phyloP scores from a whole-genome alignment of 2,888 invertebrate species.

The Eupithecia exiguata region DNA sequence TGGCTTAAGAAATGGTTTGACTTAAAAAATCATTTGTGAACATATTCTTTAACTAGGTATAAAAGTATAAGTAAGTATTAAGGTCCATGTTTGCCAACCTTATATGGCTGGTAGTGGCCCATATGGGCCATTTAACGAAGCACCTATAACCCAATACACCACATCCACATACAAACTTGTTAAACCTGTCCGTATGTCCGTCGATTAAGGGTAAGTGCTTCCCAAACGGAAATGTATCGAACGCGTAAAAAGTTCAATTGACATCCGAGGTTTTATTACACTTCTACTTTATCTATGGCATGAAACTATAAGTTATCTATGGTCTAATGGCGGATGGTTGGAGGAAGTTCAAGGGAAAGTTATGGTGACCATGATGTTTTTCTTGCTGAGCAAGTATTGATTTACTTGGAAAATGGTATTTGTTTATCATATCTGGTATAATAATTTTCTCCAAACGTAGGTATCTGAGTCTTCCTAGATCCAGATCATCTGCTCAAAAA shows the following conservation, averaged over 20 bases:
- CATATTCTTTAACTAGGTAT: too few species aligned
- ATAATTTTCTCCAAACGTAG: background rate
- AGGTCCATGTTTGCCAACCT: background rate
- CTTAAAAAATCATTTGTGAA: too few species aligned
- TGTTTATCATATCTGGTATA: background rate
- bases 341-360: conserved; percentile 32
- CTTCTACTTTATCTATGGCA: conserved; percentile 13
- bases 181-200: conserved; percentile 52
- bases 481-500: background rate
- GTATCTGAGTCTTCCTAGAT: background rate
- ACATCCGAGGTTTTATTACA: conserved; percentile 30
- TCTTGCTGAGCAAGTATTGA: background rate
- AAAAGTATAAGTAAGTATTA: too few species aligned
- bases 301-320: conserved; percentile 10
- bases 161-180: conserved; percentile 58
- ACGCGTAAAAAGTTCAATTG: conserved; percentile 30
- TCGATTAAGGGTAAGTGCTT: conserved; percentile 60
- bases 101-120: conserved; percentile 4
- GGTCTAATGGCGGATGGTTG: conserved; percentile 22
- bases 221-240: conserved; percentile 39
- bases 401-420: background rate
- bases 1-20: too few species aligned
- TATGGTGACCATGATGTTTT: conserved; percentile 16
- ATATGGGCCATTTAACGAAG: conserved; percentile 4
- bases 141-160: conserved; percentile 60